Percentiles rank a stretch among this genome's conserved stretches.
Evolutionary conservation across 1,140 invertebrate species (phyloP).

Genomic region (Diorhabda elongata): DNA sequence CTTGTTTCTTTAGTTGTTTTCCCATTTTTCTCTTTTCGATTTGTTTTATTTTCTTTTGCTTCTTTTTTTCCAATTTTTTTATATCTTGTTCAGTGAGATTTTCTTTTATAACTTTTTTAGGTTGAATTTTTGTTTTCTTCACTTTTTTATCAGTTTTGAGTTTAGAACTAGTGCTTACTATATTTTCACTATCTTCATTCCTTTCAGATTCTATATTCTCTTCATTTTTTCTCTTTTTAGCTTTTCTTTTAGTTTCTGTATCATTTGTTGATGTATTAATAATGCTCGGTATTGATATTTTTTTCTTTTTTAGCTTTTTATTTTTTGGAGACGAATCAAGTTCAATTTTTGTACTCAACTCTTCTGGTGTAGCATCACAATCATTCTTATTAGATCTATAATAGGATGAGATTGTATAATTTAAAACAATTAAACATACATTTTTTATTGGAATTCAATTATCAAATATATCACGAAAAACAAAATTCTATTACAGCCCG

Average conservation of each 20-base stretch:
- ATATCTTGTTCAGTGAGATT: slow-evolving; percentile 26
- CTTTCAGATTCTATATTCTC: slow-evolving; percentile 19
- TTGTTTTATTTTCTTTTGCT: slow-evolving; percentile 27
- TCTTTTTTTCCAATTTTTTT: slow-evolving; percentile 33
- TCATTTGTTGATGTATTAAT: slow-evolving; percentile 10
- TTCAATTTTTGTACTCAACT: slow-evolving; percentile 27
- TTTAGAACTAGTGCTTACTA: slow-evolving; percentile 20
- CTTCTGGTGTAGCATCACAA: slow-evolving; percentile 33
- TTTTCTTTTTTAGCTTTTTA: slow-evolving; percentile 20
- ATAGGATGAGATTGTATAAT: too few species aligned
- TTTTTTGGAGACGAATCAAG: slow-evolving; percentile 24
- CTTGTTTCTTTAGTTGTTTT: slow-evolving; percentile 17
- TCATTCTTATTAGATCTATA: slow-evolving; percentile 18
- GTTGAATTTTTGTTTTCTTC: slow-evolving; percentile 15
- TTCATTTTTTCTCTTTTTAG: slow-evolving; percentile 18
- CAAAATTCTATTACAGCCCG: too few species aligned
- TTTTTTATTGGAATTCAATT: too few species aligned
- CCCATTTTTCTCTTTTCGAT: slow-evolving; percentile 24
- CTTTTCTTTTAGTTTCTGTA: slow-evolving; percentile 16
- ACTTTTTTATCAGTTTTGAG: slow-evolving; percentile 31
- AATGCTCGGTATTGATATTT: slow-evolving; percentile 7
- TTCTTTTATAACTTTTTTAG: slow-evolving; percentile 26
- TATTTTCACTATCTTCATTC: slow-evolving; percentile 17
- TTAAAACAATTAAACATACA: too few species aligned
- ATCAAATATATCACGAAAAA: too few species aligned